These are phyloP conservation scores for Bombus waltoni DNA, from an alignment of 1,140 invertebrate species.

Conservation along the genomic window DNA sequence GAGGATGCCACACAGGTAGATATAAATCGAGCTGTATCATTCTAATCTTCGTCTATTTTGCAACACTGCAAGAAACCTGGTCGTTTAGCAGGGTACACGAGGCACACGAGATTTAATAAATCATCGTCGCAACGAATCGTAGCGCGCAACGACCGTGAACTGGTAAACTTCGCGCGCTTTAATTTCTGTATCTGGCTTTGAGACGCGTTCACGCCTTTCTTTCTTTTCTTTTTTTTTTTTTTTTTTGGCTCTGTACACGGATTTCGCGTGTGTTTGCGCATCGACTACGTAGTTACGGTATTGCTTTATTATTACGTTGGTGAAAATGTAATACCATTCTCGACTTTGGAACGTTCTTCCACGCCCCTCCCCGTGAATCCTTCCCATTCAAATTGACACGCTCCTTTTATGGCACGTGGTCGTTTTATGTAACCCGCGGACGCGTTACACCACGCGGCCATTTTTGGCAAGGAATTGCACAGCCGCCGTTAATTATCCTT, in stretches of 20 bases:
- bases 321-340: neutral
- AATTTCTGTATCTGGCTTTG: conserved; percentile 11
- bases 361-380: neutral
- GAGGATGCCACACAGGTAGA: neutral
- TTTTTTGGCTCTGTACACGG: neutral
- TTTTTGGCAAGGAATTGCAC: conserved; percentile 48
- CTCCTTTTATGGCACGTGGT: conserved; percentile 32
- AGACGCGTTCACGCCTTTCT: neutral
- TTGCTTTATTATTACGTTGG: conserved; percentile 15
- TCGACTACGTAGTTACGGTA: neutral
- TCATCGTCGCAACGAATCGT: neutral
- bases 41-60: neutral
- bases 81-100: neutral
- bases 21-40: neutral
- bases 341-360: no score
- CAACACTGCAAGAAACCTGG: neutral
- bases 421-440: conserved; percentile 50
- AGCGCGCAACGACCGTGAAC: conserved; percentile 19
- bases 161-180: neutral
- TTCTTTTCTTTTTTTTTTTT: no score
- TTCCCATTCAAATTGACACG: conserved; percentile 45
- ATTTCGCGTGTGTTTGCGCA: neutral
- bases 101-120: neutral
- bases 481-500: conserved; percentile 50
- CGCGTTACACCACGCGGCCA: conserved; percentile 45